Percentiles rank a stretch among this genome's conserved stretches.
Conservation (phyloP, 2,888 invertebrate genomes). For the Capitulum mitella region DNA sequence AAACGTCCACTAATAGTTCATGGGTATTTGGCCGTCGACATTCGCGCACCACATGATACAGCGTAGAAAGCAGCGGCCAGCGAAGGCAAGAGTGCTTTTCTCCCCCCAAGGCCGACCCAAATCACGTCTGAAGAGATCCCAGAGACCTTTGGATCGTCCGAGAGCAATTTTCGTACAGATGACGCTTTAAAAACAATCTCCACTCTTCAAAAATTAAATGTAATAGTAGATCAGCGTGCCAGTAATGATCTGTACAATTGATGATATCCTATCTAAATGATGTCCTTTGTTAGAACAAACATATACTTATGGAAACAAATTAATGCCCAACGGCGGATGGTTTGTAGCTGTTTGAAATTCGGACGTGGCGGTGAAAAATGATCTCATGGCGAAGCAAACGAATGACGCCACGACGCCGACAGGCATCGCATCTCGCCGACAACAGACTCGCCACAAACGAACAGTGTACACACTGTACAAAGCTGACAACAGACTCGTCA, state of each 20-base stretch:
- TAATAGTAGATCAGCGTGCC: slow-evolving; percentile 21
- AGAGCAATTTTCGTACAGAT: neutral
- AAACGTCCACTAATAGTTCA: neutral
- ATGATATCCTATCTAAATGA: slow-evolving; percentile 14
- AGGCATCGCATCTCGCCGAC: neutral
- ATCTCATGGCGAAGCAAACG: neutral
- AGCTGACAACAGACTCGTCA: neutral
- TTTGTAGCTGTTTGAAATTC: neutral
- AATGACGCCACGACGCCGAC: neutral
- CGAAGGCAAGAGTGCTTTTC: neutral
- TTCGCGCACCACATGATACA: neutral
- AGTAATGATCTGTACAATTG: slow-evolving; percentile 4
- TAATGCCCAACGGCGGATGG: neutral
- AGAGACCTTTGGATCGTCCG: neutral
- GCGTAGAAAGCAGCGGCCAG: neutral
- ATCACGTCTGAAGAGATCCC: neutral
- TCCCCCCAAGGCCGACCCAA: slow-evolving; percentile 5
- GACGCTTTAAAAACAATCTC: slow-evolving; percentile 16
- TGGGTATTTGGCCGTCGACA: neutral
- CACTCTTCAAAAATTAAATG: slow-evolving; percentile 19
- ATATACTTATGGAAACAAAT: slow-evolving; percentile 22
- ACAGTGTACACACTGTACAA: no score
- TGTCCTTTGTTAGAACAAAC: slow-evolving; percentile 19
- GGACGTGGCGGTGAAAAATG: neutral
- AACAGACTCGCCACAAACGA: neutral